phyloP scores from a whole-genome alignment of 2,888 invertebrate species.

The Oscheius sp. region DNA sequence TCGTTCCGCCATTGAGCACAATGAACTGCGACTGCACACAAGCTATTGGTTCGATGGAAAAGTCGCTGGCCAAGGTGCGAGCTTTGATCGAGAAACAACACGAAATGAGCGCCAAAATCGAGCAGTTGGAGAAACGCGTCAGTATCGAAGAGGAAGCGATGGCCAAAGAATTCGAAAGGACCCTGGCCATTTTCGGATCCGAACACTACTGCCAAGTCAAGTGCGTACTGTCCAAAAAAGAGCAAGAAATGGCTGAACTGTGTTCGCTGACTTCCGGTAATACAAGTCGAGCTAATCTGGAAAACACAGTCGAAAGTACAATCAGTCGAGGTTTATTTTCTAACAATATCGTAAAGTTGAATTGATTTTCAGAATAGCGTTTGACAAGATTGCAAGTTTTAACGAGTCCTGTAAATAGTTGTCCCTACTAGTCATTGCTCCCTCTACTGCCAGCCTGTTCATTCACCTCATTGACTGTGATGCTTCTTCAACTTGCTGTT shows the following conservation, averaged over 20 bases:
- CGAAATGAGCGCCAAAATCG: slow-evolving; percentile 44
- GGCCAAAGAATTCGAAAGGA: slow-evolving; percentile 23
- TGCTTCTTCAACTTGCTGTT: slow-evolving; percentile 3
- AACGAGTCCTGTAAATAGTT: too few relatives aligned
- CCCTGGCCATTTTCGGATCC: slow-evolving; percentile 25
- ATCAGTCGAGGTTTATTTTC: too few relatives aligned
- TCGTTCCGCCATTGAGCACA: slow-evolving; percentile 81
- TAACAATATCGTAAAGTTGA: too few relatives aligned
- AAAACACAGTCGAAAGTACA: neutral
- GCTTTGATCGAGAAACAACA: slow-evolving; percentile 51
- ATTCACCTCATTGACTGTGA: neutral
- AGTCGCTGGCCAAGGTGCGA: slow-evolving; percentile 55
- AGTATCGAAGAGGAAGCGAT: slow-evolving; percentile 30
- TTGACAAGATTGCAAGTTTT: too few relatives aligned
- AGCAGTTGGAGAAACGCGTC: slow-evolving; percentile 46
- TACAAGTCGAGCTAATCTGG: slow-evolving; percentile 1
- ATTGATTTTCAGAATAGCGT: too few relatives aligned
- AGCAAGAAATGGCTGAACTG: slow-evolving; percentile 11
- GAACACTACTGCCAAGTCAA: slow-evolving; percentile 28
- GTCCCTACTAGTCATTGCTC: too few relatives aligned
- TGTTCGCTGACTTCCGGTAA: slow-evolving; percentile 5
- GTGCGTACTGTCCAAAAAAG: slow-evolving; percentile 15
- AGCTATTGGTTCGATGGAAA: slow-evolving; percentile 63
- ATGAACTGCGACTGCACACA: slow-evolving; percentile 65
- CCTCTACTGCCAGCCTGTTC: neutral